A percentile compares a stretch with the other conserved stretches of the same genome.
Evolutionary conservation across 2,797 vertebrate genomes (phyloP).

Genomic region (Toxotes lorentzi): DNA sequence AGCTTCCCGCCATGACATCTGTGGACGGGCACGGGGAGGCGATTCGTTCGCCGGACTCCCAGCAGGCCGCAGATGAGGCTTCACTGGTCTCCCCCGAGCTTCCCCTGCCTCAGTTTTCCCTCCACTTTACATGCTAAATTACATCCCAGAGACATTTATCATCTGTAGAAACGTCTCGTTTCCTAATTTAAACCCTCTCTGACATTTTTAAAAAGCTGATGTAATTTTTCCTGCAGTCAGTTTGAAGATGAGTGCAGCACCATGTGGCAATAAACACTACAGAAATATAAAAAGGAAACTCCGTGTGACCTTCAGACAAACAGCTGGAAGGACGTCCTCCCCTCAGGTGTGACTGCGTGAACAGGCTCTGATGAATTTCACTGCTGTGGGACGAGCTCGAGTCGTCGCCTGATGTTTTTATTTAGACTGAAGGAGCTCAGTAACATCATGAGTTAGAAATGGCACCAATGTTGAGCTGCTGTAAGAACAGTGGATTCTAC

Average conservation of each 20-base stretch:
- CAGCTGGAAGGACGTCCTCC: neutral
- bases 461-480: too few species aligned
- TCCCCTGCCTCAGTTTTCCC: neutral
- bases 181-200: conserved; percentile 33
- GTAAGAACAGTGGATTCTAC: too few species aligned
- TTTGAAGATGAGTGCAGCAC: neutral
- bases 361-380: neutral
- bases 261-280: neutral
- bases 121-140: conserved; percentile 19
- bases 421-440: neutral
- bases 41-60: conserved; percentile 39
- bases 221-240: neutral
- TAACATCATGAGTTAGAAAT: too few species aligned
- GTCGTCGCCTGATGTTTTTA: neutral
- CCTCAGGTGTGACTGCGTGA: conserved; percentile 19
- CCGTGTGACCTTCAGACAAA: neutral
- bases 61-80: conserved; percentile 33
- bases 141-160: conserved; percentile 52
- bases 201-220: neutral
- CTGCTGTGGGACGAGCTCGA: neutral
- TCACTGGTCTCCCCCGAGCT: conserved; percentile 38
- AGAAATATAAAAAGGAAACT: neutral
- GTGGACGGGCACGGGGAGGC: conserved; percentile 19
- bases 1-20: conserved; percentile 33
- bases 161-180: conserved; percentile 26